A percentile compares a stretch with the other conserved stretches of the same genome.
Conservation (phyloP, 2,797 vertebrate species). For the Dermochelys coriacea region DNA sequence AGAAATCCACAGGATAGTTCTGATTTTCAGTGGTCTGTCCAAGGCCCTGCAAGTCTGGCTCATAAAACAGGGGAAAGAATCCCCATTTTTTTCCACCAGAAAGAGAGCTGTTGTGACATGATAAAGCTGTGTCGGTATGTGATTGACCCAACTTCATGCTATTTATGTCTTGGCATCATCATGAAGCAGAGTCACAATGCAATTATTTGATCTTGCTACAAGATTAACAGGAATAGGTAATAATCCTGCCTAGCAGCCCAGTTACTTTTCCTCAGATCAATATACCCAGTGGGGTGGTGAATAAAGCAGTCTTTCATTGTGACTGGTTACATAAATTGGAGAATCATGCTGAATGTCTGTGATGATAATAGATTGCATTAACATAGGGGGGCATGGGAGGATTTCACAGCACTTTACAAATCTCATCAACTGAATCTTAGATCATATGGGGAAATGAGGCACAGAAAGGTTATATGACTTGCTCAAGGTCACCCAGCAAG, state of each 20-base stretch:
- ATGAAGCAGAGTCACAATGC: fast-evolving
- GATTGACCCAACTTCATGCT: background rate
- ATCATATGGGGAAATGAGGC: background rate
- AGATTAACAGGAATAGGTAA: background rate
- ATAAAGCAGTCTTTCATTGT: background rate
- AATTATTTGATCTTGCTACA: fast-evolving
- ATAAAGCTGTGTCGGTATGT: background rate
- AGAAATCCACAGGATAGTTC: background rate
- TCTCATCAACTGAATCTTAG: background rate
- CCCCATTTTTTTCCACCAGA: background rate
- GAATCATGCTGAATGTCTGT: background rate
- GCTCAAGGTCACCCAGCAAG: background rate
- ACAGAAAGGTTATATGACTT: background rate
- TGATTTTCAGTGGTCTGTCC: background rate
- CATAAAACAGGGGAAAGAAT: background rate
- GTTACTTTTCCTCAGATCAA: background rate
- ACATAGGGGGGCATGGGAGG: background rate
- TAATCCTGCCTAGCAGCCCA: background rate
- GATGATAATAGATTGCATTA: background rate
- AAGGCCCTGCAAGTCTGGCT: background rate
- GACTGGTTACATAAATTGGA: background rate
- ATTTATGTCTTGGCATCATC: background rate
- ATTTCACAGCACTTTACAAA: background rate
- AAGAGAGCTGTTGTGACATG: fast-evolving
- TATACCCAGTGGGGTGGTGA: background rate